phyloP scores from a whole-genome alignment of 1,140 invertebrate species.

The Phthorimaea operculella region DNA sequence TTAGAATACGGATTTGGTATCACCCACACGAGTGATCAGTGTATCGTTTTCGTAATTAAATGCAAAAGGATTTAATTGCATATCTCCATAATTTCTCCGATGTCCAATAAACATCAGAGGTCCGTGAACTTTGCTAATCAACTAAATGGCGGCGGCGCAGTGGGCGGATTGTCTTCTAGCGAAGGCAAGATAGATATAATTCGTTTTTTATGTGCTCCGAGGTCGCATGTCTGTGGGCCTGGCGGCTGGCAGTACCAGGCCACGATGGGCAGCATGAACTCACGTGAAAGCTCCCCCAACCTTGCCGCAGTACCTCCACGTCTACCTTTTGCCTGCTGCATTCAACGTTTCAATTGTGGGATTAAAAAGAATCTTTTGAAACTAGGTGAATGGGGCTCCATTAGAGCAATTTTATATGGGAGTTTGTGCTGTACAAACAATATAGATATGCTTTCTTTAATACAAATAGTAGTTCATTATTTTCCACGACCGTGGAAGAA shows the following conservation, averaged over 20 bases:
- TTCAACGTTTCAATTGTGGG: not conserved
- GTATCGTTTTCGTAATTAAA: not conserved
- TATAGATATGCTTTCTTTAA: not conserved
- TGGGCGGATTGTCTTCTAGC: not conserved
- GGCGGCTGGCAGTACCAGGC: conserved; percentile 29
- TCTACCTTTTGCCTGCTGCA: not conserved
- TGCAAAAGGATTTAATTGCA: conserved; percentile 1
- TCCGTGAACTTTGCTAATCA: conserved; percentile 2
- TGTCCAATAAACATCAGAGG: not conserved
- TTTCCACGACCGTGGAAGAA: not conserved
- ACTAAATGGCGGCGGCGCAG: not conserved
- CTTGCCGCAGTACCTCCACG: not conserved
- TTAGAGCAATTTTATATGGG: not conserved
- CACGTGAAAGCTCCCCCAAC: conserved; percentile 37
- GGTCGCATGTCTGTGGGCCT: conserved; percentile 49
- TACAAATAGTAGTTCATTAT: not conserved
- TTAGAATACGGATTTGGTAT: too few species aligned
- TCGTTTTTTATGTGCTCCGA: conserved; percentile 36
- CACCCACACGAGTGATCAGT: too few species aligned
- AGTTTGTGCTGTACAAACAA: not conserved
- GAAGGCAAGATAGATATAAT: conserved; percentile 16
- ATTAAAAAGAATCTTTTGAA: not conserved
- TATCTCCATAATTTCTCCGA: not conserved
- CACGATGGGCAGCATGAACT: conserved; percentile 46
- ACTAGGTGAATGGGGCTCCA: not conserved